These are phyloP conservation scores for Oreotragus oreotragus DNA, from an alignment of 2,113 vertebrate genomes.

Conservation along the genomic window DNA sequence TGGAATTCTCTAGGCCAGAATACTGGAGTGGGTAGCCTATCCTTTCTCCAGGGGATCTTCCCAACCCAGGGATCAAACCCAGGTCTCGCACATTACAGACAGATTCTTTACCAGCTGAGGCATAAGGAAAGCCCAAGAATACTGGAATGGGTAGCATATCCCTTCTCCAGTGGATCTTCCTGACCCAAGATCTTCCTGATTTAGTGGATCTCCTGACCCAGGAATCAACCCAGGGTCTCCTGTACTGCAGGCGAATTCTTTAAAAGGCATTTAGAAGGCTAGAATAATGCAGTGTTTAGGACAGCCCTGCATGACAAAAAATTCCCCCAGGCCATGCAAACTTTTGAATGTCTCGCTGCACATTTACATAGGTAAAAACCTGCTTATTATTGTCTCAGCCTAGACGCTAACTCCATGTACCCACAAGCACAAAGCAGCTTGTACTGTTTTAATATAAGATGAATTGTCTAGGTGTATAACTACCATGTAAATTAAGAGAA, in stretches of 20 bases:
- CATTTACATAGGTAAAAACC: not conserved
- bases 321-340: not conserved
- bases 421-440: not conserved
- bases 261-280: not conserved
- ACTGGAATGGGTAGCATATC: not conserved
- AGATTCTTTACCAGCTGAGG: not conserved
- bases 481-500: not conserved
- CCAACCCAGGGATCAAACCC: not conserved
- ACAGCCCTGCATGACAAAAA: not conserved
- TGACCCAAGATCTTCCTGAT: not conserved
- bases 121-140: not conserved
- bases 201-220: not conserved
- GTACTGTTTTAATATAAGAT: not conserved
- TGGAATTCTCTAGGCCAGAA: not conserved
- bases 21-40: not conserved
- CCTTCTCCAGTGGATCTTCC: not conserved
- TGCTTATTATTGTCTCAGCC: not conserved
- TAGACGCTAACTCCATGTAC: not conserved
- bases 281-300: not conserved
- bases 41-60: not conserved
- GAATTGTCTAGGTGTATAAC: not conserved
- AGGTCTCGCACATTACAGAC: not conserved
- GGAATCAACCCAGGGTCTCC: not conserved
- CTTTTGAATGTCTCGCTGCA: not conserved
- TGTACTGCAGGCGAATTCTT: not conserved